phyloP scores from a whole-genome alignment of 1,140 invertebrate genomes.

The Varroa destructor region DNA sequence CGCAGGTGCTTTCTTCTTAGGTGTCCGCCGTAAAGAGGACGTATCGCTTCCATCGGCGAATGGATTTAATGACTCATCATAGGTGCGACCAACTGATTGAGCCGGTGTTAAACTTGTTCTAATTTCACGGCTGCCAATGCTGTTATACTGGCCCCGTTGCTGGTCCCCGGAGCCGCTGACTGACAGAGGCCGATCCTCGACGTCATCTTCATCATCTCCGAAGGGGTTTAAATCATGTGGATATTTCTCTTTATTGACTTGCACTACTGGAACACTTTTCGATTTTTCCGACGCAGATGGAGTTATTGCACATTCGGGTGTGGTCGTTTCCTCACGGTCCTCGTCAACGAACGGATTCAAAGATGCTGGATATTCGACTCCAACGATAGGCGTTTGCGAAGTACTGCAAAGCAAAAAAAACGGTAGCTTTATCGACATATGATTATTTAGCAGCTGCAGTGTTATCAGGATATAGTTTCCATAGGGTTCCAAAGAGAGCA shows the following conservation, averaged over 20 bases:
- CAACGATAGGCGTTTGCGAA: slow-evolving; percentile 29
- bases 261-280: too few species aligned
- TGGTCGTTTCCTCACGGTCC: slow-evolving; percentile 32
- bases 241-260: slow-evolving; percentile 19
- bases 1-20: slow-evolving; percentile 16
- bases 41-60: slow-evolving; percentile 14
- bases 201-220: slow-evolving; percentile 47
- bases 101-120: too few species aligned
- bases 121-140: too few species aligned
- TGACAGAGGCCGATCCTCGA: slow-evolving; percentile 32
- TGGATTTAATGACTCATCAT: not conserved
- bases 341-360: slow-evolving; percentile 54
- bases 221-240: slow-evolving; percentile 43
- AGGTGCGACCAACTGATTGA: not conserved
- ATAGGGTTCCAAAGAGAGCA: too few species aligned
- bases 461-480: too few species aligned
- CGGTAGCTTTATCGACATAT: not conserved
- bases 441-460: not conserved
- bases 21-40: slow-evolving; percentile 26
- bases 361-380: slow-evolving; percentile 52
- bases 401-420: not conserved
- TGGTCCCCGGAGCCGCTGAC: too few species aligned
- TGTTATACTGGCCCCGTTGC: slow-evolving; percentile 38
- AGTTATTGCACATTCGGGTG: slow-evolving; percentile 6
- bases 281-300: not conserved